Percentiles rank a stretch among this genome's conserved stretches.
These are phyloP conservation scores for Leptinotarsa rubiginosa DNA, from an alignment of 2,888 invertebrate species.

Conservation along the genomic window DNA sequence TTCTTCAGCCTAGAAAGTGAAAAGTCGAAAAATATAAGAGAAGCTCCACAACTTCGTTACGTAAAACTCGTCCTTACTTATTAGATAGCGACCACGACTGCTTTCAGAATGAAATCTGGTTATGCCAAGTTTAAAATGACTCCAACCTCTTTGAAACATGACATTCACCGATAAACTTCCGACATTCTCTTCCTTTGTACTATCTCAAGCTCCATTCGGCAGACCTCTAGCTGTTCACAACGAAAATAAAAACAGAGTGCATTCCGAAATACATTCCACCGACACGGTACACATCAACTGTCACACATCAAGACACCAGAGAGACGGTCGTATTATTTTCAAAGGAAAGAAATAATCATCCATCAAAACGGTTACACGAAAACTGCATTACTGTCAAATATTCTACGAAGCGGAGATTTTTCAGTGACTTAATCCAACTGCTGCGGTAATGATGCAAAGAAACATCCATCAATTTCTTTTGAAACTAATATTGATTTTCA, in stretches of 20 bases:
- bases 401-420: neutral
- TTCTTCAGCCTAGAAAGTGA: no score
- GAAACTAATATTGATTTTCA: neutral
- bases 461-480: neutral
- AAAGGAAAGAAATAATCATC: neutral
- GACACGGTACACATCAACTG: neutral
- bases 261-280: neutral
- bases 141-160: no score
- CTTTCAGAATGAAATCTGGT: no score
- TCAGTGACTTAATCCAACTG: neutral
- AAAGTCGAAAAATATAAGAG: no score
- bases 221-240: neutral
- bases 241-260: neutral
- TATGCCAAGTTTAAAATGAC: no score
- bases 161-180: neutral
- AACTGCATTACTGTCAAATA: constrained; percentile 8
- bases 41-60: no score
- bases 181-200: neutral
- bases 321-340: neutral
- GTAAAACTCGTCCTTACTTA: no score
- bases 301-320: neutral
- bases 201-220: neutral
- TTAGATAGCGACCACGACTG: no score
- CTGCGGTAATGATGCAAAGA: neutral
- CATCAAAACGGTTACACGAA: constrained; percentile 1